Conservation (phyloP, 2,888 invertebrate genomes). For the Cephus spinipes region DNA sequence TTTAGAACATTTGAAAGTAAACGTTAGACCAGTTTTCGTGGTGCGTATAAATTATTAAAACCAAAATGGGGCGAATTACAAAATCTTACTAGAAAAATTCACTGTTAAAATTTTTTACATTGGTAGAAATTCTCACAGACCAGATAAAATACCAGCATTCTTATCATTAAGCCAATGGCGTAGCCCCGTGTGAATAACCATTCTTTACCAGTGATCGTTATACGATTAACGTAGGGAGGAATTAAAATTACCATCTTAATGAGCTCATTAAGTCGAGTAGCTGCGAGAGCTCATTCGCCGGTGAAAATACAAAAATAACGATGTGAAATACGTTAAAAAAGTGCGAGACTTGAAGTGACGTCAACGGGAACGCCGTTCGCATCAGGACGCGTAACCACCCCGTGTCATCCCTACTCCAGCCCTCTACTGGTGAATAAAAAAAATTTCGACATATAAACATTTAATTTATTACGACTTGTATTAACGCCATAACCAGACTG, state of each 20-base stretch:
- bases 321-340: slow-evolving; percentile 12
- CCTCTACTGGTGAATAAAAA: not conserved
- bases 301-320: slow-evolving; percentile 9
- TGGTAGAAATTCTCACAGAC: not conserved
- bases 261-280: slow-evolving; percentile 25
- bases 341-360: not conserved
- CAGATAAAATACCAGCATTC: slow-evolving; percentile 8
- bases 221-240: slow-evolving; percentile 16
- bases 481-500: not conserved
- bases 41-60: too few relatives aligned
- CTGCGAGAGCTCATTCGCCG: not conserved
- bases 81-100: too few relatives aligned
- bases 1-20: too few relatives aligned
- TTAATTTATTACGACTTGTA: slow-evolving; percentile 55
- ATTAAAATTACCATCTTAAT: slow-evolving; percentile 27
- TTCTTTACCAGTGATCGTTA: slow-evolving; percentile 9
- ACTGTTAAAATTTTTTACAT: too few relatives aligned
- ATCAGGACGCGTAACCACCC: not conserved
- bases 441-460: slow-evolving; percentile 41
- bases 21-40: too few relatives aligned
- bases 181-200: slow-evolving; percentile 2
- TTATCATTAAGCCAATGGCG: slow-evolving; percentile 6
- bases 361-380: not conserved
- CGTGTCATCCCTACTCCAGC: not conserved
- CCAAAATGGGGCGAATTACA: too few relatives aligned